Conservation (phyloP, 1,140 invertebrate species). For the Drosophila rhopaloa region DNA sequence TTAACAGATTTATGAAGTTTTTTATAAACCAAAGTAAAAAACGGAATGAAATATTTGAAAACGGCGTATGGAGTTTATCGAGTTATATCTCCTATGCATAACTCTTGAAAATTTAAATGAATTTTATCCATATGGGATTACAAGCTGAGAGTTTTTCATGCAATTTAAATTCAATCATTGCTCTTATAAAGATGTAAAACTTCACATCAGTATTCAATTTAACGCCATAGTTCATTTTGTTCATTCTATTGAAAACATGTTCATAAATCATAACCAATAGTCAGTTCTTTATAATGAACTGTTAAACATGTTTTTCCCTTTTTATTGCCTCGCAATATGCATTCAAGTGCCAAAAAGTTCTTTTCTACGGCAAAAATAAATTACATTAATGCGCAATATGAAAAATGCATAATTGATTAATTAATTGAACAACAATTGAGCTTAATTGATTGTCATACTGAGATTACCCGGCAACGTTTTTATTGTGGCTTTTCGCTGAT, state of each 20-base stretch:
- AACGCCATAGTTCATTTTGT: too few relatives aligned
- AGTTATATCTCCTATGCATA: constrained; percentile 37
- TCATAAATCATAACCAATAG: not conserved
- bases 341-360: constrained; percentile 8
- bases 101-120: constrained; percentile 54
- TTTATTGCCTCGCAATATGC: constrained; percentile 5
- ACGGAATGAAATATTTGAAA: constrained; percentile 32
- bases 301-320: not conserved
- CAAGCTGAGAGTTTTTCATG: constrained; percentile 4
- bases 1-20: constrained; percentile 51
- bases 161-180: not conserved
- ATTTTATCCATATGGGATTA: constrained; percentile 37
- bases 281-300: too few relatives aligned
- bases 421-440: constrained; percentile 77
- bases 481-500: constrained; percentile 17
- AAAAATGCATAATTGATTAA: constrained; percentile 72
- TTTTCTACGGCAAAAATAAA: constrained; percentile 11
- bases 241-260: not conserved
- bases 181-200: constrained; percentile 2
- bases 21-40: constrained; percentile 3
- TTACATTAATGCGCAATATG: constrained; percentile 34
- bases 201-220: too few relatives aligned
- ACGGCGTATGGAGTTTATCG: not conserved
- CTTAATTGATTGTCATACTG: constrained; percentile 68
- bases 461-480: constrained; percentile 24